phyloP scores from a whole-genome alignment of 2,888 invertebrate species.

The Leptogaster cylindrica region DNA sequence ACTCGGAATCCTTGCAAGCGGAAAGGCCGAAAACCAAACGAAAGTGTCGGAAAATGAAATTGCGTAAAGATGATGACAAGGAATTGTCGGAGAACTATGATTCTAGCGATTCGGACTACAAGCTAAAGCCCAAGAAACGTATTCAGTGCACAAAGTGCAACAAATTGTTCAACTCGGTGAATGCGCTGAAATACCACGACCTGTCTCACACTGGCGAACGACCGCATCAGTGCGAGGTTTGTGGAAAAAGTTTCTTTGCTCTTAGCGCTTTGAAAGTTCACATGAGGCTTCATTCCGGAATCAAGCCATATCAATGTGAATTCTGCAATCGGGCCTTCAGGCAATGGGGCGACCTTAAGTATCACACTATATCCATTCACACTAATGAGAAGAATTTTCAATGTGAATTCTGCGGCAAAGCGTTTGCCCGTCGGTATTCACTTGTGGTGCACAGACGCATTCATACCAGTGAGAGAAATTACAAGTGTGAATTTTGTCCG shows the following conservation, averaged over 20 bases:
- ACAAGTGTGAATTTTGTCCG: conserved; percentile 82
- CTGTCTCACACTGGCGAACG: conserved; percentile 79
- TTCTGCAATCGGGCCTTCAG: conserved; percentile 78
- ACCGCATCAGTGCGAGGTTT: conserved; percentile 78
- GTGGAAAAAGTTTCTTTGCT: conserved; percentile 84
- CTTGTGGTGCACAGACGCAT: conserved; percentile 83
- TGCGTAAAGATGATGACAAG: conserved; percentile 30
- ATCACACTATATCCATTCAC: conserved; percentile 83
- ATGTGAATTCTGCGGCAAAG: conserved; percentile 88
- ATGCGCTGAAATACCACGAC: conserved; percentile 84
- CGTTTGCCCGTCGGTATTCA: conserved; percentile 85
- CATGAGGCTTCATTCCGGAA: conserved; percentile 80
- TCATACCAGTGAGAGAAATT: conserved; percentile 86
- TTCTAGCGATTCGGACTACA: conserved; percentile 29
- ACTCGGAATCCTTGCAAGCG: neutral
- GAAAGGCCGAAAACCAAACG: neutral
- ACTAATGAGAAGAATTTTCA: conserved; percentile 82
- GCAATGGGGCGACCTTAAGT: conserved; percentile 88
- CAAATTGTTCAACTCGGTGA: conserved; percentile 78
- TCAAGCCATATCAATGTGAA: conserved; percentile 83
- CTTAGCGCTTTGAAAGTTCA: conserved; percentile 83
- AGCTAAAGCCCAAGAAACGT: conserved; percentile 46
- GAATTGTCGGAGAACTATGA: conserved; percentile 6
- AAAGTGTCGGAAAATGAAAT: neutral
- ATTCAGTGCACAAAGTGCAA: conserved; percentile 65